Conservation (phyloP, 2,113 vertebrate genomes). For the Petrocephalus microphthalmus region DNA sequence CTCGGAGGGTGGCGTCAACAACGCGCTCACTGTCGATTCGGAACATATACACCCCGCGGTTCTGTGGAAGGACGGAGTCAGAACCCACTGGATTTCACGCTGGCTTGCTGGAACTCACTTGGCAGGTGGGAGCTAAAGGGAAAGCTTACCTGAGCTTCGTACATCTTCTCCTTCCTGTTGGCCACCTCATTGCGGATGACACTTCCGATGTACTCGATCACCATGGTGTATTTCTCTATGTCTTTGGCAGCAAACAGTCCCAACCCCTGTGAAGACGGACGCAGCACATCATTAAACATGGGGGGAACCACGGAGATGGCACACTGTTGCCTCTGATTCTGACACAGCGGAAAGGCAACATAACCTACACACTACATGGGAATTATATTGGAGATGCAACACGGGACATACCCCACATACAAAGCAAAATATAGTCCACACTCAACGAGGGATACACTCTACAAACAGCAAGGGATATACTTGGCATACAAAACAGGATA, state of each 20-base stretch:
- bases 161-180: conserved; percentile 90
- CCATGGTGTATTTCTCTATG: conserved; percentile 98
- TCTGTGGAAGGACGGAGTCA: conserved; percentile 55
- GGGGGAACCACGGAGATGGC: not conserved
- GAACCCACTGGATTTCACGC: not conserved
- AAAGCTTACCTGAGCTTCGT: conserved; percentile 80
- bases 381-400: not conserved
- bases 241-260: conserved; percentile 93
- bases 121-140: not conserved
- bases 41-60: conserved; percentile 98
- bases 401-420: not conserved
- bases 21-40: conserved; percentile 92
- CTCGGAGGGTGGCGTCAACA: conserved; percentile 91
- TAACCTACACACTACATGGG: not conserved
- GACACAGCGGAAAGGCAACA: not conserved
- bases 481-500: no score
- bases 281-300: not conserved
- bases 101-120: not conserved
- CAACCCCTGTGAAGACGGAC: conserved; percentile 68
- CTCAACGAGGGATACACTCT: not conserved
- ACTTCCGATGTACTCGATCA: conserved; percentile 96
- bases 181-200: conserved; percentile 95
- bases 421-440: not conserved
- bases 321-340: not conserved
- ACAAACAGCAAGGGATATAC: no score